Percentiles rank a stretch among this genome's conserved stretches.
Conservation (phyloP, 2,113 vertebrate species). For the Heptranchias perlo region DNA sequence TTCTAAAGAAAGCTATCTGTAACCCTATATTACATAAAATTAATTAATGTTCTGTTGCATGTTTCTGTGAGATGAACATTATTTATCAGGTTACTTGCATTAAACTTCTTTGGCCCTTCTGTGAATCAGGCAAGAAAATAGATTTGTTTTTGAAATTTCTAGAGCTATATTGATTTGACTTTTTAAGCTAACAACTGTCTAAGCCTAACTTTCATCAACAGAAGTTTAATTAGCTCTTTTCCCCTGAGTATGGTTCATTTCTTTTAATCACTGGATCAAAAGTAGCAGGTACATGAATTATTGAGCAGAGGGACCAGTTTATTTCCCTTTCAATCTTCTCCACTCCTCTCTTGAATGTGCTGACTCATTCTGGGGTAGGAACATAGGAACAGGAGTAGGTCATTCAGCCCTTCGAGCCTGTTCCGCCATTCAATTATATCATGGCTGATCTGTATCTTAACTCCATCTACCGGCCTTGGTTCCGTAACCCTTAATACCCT, state of each 20-base stretch:
- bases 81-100: neutral
- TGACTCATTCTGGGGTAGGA: neutral
- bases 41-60: neutral
- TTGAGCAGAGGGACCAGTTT: neutral
- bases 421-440: neutral
- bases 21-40: neutral
- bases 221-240: slow-evolving; percentile 2
- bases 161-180: neutral
- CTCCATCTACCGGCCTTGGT: neutral
- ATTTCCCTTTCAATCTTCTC: neutral
- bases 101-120: neutral
- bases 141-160: neutral
- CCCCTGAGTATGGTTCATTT: neutral
- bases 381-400: neutral
- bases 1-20: neutral
- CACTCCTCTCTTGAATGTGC: neutral
- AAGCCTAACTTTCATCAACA: slow-evolving; percentile 11
- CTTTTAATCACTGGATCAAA: neutral
- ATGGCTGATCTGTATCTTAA: neutral
- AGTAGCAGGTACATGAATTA: neutral
- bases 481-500: no score
- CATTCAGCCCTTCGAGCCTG: neutral
- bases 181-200: neutral
- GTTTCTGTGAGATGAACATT: neutral
- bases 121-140: neutral